Conservation (phyloP, 2,113 vertebrate species). For the Rafetus swinhoei region DNA sequence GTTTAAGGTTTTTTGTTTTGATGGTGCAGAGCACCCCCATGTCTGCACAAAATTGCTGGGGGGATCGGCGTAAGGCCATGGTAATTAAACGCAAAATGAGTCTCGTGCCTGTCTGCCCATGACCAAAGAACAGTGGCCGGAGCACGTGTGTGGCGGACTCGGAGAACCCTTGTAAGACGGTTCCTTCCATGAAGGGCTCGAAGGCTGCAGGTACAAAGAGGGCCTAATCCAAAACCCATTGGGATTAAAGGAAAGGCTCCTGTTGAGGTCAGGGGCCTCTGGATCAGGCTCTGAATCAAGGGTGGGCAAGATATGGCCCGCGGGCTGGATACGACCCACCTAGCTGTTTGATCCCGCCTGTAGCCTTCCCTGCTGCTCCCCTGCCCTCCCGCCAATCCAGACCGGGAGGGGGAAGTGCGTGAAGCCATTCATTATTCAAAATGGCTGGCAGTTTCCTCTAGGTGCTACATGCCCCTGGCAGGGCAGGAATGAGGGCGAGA, state of each 20-base stretch:
- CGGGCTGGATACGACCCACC: too few species aligned
- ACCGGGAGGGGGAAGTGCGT: too few species aligned
- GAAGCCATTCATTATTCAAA: too few species aligned
- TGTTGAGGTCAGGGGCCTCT: background rate
- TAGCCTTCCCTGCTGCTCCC: too few species aligned
- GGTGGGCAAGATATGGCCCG: too few species aligned
- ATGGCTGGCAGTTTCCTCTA: too few species aligned
- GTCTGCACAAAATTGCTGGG: background rate
- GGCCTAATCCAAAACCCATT: background rate
- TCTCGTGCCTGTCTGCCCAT: background rate
- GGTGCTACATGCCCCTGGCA: too few species aligned
- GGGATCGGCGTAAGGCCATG: too few species aligned
- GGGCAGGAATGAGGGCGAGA: too few species aligned
- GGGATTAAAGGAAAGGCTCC: background rate
- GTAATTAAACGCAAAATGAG: background rate
- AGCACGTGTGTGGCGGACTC: background rate
- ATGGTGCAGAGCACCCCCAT: background rate
- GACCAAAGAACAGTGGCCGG: background rate
- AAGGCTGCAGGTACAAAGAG: background rate
- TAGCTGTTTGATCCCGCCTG: too few species aligned
- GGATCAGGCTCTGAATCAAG: background rate
- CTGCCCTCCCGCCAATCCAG: too few species aligned
- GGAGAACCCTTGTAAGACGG: too few species aligned
- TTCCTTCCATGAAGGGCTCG: background rate
- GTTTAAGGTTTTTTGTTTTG: background rate